phyloP scores from a whole-genome alignment of 92 coral and sea anemone genomes.

The Anthopleura xanthogrammica region DNA sequence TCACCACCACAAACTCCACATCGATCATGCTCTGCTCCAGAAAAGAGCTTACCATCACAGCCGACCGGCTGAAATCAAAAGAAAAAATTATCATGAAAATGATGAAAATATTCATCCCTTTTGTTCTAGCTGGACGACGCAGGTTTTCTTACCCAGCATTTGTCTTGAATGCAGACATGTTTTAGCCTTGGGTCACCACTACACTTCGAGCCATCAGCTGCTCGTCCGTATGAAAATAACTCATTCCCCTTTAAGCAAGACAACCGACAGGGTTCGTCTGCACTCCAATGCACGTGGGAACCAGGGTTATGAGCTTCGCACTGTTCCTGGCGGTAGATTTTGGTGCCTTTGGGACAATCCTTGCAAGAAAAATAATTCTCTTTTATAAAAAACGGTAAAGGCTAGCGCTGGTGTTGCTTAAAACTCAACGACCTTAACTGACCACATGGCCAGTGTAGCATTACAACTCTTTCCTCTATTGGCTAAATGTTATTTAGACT shows the following conservation, averaged over 20 bases:
- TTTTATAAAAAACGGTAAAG: too few species aligned
- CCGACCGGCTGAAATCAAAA: slow-evolving; percentile 63
- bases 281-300: slow-evolving; percentile 39
- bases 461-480: too few species aligned
- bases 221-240: slow-evolving; percentile 49
- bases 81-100: background rate
- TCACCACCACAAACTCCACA: slow-evolving; percentile 81
- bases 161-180: slow-evolving; percentile 81
- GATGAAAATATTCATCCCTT: background rate
- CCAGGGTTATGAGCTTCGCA: slow-evolving; percentile 48
- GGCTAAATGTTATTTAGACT: too few species aligned
- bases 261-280: slow-evolving; percentile 61
- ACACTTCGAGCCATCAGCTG: slow-evolving; percentile 81
- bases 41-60: slow-evolving; percentile 61
- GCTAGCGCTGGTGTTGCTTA: too few species aligned
- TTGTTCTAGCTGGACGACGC: too few species aligned
- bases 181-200: slow-evolving; percentile 46
- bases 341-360: slow-evolving; percentile 75
- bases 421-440: too few species aligned
- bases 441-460: too few species aligned
- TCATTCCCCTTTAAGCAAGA: slow-evolving; percentile 33
- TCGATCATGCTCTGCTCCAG: slow-evolving; percentile 63
- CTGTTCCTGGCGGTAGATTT: slow-evolving; percentile 63
- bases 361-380: background rate
- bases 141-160: slow-evolving; percentile 62